Percentiles rank a stretch among this genome's conserved stretches.
Conservation (phyloP, 2,888 invertebrate genomes). For the Erannis defoliaria region DNA sequence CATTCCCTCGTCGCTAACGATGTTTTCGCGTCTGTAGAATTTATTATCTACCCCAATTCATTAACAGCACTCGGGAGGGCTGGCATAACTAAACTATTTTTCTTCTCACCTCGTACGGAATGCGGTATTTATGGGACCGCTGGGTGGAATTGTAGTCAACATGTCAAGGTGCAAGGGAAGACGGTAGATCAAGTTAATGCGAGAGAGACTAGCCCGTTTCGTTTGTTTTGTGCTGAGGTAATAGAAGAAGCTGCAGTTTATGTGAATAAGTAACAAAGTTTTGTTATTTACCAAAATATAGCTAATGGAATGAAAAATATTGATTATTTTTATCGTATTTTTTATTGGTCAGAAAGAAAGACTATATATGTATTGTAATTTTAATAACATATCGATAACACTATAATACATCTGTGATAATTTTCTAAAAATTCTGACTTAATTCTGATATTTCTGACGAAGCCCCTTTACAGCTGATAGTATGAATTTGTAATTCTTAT, state of each 20-base stretch:
- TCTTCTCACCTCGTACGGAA: slow-evolving; percentile 62
- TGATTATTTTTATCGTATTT: no score
- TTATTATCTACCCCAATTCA: slow-evolving; percentile 68
- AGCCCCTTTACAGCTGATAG: no score
- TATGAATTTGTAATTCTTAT: no score
- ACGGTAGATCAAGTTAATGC: slow-evolving; percentile 30
- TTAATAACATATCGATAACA: no score
- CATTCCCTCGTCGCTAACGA: slow-evolving; percentile 50
- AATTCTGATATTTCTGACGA: no score
- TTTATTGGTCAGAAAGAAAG: no score
- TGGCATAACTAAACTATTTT: slow-evolving; percentile 60
- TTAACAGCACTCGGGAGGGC: slow-evolving; percentile 63
- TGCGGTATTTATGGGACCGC: slow-evolving; percentile 66
- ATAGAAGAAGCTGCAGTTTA: neutral
- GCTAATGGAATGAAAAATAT: no score
- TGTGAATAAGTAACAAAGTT: neutral
- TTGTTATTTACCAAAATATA: neutral
- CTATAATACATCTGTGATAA: no score
- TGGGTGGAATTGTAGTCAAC: slow-evolving; percentile 48
- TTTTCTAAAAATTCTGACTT: no score
- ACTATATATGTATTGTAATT: no score
- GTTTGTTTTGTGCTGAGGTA: neutral
- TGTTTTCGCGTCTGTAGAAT: slow-evolving; percentile 59
- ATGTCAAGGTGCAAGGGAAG: slow-evolving; percentile 26
- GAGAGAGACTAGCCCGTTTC: neutral